phyloP scores from a whole-genome alignment of 2,888 invertebrate genomes.

The Mythimna pallens region DNA sequence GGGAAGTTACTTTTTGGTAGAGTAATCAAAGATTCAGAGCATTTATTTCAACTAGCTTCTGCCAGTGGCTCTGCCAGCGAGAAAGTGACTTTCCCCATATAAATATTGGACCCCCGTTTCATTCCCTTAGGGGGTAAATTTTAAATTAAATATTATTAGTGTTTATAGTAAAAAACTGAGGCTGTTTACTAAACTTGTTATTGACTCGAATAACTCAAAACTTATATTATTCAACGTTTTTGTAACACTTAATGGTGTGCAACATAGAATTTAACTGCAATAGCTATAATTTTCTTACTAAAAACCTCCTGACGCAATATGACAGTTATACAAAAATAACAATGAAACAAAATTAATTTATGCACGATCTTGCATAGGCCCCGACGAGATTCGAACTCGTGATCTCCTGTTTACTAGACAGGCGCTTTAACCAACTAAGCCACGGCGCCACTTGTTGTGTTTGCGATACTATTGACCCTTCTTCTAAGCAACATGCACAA shows the following conservation, averaged over 20 bases:
- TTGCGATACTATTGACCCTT: background rate
- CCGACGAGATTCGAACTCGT: slow-evolving; percentile 89
- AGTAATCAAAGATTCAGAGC: no score
- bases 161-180: no score
- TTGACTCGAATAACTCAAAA: background rate
- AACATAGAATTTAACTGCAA: background rate
- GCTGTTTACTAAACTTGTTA: background rate
- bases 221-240: background rate
- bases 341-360: slow-evolving; percentile 7
- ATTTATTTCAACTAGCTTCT: no score
- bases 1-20: no score
- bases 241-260: background rate
- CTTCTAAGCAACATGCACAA: background rate
- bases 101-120: no score
- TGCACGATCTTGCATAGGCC: slow-evolving; percentile 72
- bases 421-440: slow-evolving; percentile 90
- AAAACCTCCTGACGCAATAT: background rate
- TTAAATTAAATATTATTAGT: no score
- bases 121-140: no score
- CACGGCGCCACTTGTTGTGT: slow-evolving; percentile 78
- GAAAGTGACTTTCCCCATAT: no score
- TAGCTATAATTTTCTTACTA: no score
- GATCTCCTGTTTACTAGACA: slow-evolving; percentile 90
- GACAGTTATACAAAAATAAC: background rate
- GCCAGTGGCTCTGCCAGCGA: no score